A percentile compares a stretch with the other conserved stretches of the same genome.
Evolutionary conservation across 2,888 invertebrate species (phyloP).

Genomic region (Caenorhabditis virilis): DNA sequence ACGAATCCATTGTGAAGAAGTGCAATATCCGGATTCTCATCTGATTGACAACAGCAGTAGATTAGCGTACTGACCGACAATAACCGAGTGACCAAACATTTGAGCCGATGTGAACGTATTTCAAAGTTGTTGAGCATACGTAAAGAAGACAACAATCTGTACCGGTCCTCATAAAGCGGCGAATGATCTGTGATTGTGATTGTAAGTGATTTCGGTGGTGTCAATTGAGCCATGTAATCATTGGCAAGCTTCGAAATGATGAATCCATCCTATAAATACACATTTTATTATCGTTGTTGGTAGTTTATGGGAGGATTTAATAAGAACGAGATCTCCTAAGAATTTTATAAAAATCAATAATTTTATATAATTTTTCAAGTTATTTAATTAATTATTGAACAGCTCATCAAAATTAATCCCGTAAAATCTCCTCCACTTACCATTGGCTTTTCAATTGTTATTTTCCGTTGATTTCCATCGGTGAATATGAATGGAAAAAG

Average conservation of each 20-base stretch:
- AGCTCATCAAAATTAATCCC: too few species aligned
- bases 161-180: slow-evolving; percentile 24
- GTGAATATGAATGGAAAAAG: slow-evolving; percentile 50
- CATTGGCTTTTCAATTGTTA: slow-evolving; percentile 18
- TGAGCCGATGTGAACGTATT: slow-evolving; percentile 78
- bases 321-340: too few species aligned
- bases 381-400: too few species aligned
- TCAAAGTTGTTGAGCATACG: slow-evolving; percentile 83
- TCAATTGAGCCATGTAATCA: slow-evolving; percentile 17
- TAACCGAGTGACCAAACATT: slow-evolving; percentile 78
- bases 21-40: slow-evolving; percentile 50
- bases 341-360: too few species aligned
- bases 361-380: too few species aligned
- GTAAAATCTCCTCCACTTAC: too few species aligned
- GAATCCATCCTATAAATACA: too few species aligned
- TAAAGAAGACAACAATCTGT: slow-evolving; percentile 75
- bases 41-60: slow-evolving; percentile 58
- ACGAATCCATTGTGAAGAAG: slow-evolving; percentile 55
- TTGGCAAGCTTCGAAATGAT: slow-evolving; percentile 39
- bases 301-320: too few species aligned
- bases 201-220: too few species aligned
- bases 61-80: slow-evolving; percentile 61
- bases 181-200: slow-evolving; percentile 2
- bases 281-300: too few species aligned
- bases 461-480: slow-evolving; percentile 23